Evolutionary conservation across 2,888 invertebrate genomes (phyloP), one percentile per base, ranked within the genome.

Genomic region (Tholera decimalis): DNA sequence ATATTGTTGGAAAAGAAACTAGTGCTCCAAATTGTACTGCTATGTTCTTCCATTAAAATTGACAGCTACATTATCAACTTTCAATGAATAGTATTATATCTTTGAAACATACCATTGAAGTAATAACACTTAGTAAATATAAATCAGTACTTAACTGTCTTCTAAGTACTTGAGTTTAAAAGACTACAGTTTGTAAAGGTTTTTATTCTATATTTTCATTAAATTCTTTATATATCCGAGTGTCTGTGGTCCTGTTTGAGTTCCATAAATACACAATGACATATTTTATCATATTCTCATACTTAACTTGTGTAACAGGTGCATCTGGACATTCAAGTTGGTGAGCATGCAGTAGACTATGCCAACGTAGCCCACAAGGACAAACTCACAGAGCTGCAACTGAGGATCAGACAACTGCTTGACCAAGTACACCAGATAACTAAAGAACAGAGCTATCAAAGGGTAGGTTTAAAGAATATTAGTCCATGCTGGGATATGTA

Each of bases 391-490:
- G 99, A 99, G 91, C 94, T 99, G 15, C 99, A 99, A 91, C 95
- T 99, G 56, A 96, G 99, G 85, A 98, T 99, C 69, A 96, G 99
- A 53, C 99, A 99, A 91, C 96, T 99, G 22, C 93, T 99, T 15
- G 99, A 99, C 92, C 99, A 99, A 96, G 99, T 99, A 0, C 99
- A 99, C 74, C 99, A 99, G 93, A 99, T 99, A 73, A 98, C 99
- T n/a, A 99, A 99, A 93, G 99, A 99, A 91, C 99, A 99, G 91
- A 99, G 99, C 92, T 99, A 99, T 93, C 99, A 99, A 91, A 97
- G 99, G 93, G 98, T 98, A 96, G 93, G 93, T 85, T 50, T 24
- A 35, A 6, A 37, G 0, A 30, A 6, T 13, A 35, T 1, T 49
- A 3, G 35, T 6, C 20, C 33, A 18, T 20, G 18, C 2, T 20